Percentiles rank a stretch among this genome's conserved stretches.
Evolutionary conservation across 2,113 vertebrate species (phyloP).

Genomic region (Pundamilia nyererei): DNA sequence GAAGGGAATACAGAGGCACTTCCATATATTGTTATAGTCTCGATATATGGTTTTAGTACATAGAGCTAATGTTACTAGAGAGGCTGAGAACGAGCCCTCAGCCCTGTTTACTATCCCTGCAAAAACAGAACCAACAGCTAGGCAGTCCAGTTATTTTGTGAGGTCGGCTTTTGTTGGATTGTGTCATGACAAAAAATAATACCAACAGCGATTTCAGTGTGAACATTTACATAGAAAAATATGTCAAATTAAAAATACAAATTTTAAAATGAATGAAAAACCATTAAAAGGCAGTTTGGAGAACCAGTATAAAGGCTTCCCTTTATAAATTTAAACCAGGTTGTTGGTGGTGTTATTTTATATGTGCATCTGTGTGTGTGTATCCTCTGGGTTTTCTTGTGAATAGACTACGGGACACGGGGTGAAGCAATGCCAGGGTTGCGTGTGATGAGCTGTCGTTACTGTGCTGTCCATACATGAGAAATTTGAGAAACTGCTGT

Average conservation of each 20-base stretch:
- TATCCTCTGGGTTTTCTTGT: slow-evolving; percentile 2
- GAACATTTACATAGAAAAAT: slow-evolving; percentile 57
- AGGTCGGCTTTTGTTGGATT: slow-evolving; percentile 56
- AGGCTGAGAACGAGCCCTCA: slow-evolving; percentile 41
- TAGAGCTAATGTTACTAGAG: slow-evolving; percentile 53
- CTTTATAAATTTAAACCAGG: slow-evolving; percentile 48
- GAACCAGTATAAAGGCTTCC: slow-evolving; percentile 67
- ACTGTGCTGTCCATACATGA: slow-evolving; percentile 42
- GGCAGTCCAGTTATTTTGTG: slow-evolving; percentile 81
- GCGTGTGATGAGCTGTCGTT: slow-evolving; percentile 41
- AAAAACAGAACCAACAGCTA: slow-evolving; percentile 64
- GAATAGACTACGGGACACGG: slow-evolving; percentile 4
- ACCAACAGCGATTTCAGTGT: slow-evolving; percentile 40
- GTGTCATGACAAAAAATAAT: slow-evolving; percentile 50
- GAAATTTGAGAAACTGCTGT: slow-evolving; percentile 55
- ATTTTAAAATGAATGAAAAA: slow-evolving; percentile 62
- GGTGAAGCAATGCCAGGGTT: slow-evolving; percentile 45
- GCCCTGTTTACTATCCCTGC: slow-evolving; percentile 63
- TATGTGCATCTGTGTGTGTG: not conserved
- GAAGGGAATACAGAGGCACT: slow-evolving; percentile 76
- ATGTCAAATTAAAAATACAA: slow-evolving; percentile 56
- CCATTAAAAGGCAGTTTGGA: slow-evolving; percentile 64
- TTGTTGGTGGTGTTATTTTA: slow-evolving; percentile 12
- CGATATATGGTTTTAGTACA: slow-evolving; percentile 58
- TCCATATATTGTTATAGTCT: slow-evolving; percentile 64